A percentile compares a stretch with the other conserved stretches of the same genome.
Conservation (phyloP, 2,888 invertebrate species). For the Drosophila pseudotalamancana region DNA sequence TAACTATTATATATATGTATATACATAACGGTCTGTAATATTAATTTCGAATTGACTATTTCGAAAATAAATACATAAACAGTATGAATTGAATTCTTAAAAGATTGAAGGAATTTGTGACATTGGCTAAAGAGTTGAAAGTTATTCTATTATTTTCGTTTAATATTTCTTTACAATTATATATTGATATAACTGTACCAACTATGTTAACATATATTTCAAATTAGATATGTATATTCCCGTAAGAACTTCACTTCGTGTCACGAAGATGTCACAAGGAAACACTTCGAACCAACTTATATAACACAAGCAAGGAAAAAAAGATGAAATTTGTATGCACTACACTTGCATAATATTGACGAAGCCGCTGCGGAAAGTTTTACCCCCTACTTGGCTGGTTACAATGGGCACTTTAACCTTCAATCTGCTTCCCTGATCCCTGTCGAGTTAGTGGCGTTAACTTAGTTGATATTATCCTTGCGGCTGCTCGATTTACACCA, state of each 20-base stretch:
- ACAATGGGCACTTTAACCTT: slow-evolving; percentile 17
- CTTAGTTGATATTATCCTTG: slow-evolving; percentile 36
- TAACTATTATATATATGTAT: too few species aligned
- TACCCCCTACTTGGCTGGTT: slow-evolving; percentile 13
- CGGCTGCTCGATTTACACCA: slow-evolving; percentile 34
- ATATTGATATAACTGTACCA: too few species aligned
- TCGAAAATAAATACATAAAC: too few species aligned
- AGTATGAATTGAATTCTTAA: too few species aligned
- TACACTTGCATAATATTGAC: slow-evolving; percentile 52
- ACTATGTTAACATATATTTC: too few species aligned
- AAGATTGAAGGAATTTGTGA: too few species aligned
- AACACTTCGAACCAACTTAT: slow-evolving; percentile 9
- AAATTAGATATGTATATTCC: too few species aligned
- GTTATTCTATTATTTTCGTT: too few species aligned
- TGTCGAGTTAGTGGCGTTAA: slow-evolving; percentile 29
- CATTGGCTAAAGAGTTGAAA: too few species aligned
- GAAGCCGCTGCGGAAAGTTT: slow-evolving; percentile 39
- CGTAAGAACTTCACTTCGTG: neutral
- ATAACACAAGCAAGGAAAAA: neutral
- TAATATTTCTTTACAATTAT: too few species aligned
- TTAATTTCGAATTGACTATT: too few species aligned
- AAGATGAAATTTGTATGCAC: slow-evolving; percentile 40
- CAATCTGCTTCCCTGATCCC: neutral
- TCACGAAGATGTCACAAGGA: neutral
- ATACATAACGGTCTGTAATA: too few species aligned